Percentiles rank a stretch among this genome's conserved stretches.
These are phyloP conservation scores for Caenorhabditis briggsae DNA, from an alignment of 1,140 invertebrate species.

Conservation along the genomic window DNA sequence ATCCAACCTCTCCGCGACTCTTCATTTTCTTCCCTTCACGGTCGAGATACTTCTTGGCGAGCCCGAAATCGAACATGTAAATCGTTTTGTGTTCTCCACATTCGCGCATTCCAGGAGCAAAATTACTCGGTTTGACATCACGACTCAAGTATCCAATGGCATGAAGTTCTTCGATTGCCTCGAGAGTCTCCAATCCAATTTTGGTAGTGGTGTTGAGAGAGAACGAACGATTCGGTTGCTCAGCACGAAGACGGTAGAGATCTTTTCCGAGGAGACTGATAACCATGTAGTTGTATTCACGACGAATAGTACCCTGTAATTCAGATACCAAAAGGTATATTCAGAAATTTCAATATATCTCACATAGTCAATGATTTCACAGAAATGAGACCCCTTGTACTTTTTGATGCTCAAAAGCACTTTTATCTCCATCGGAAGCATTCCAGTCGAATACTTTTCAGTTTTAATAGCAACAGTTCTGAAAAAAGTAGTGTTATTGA, in stretches of 20 bases:
- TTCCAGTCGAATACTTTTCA: constrained; percentile 38
- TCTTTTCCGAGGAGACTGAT: constrained; percentile 64
- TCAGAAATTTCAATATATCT: not conserved
- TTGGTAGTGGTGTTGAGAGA: constrained; percentile 51
- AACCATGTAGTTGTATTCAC: constrained; percentile 59
- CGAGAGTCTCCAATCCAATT: constrained; percentile 58
- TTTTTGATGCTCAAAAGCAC: constrained; percentile 1
- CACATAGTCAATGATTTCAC: constrained; percentile 44
- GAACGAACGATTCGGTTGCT: constrained; percentile 47
- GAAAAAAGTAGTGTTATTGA: not conserved
- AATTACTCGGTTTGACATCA: constrained; percentile 64
- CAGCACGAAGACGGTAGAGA: constrained; percentile 55
- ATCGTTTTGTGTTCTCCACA: constrained; percentile 55
- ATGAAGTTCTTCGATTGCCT: constrained; percentile 63
- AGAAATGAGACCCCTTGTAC: constrained; percentile 6
- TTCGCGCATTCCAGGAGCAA: constrained; percentile 58
- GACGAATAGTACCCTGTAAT: constrained; percentile 39
- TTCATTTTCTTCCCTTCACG: constrained; percentile 13
- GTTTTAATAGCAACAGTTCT: constrained; percentile 42
- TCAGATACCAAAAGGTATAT: not conserved
- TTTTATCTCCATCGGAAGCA: constrained; percentile 45
- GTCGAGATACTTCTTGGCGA: constrained; percentile 61
- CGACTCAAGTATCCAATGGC: constrained; percentile 54
- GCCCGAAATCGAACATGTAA: constrained; percentile 65
- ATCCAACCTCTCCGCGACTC: constrained; percentile 61